phyloP scores from a whole-genome alignment of 2,113 vertebrate species.

The Ranitomeya variabilis region DNA sequence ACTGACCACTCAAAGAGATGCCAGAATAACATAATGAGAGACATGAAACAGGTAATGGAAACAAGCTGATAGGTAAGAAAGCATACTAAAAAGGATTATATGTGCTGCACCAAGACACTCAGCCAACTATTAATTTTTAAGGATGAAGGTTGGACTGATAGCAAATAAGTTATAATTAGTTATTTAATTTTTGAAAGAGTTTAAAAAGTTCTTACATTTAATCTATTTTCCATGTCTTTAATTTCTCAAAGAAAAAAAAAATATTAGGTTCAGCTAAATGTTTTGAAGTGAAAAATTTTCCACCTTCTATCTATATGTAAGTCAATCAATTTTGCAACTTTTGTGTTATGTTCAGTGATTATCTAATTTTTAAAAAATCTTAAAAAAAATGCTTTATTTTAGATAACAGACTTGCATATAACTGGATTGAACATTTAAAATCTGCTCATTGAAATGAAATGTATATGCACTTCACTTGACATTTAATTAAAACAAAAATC shows the following conservation, averaged over 20 bases:
- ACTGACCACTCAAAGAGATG: too few species aligned
- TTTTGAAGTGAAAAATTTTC: neutral
- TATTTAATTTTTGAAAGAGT: slow-evolving; percentile 14
- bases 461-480: slow-evolving; percentile 47
- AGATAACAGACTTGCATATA: neutral
- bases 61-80: too few species aligned
- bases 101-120: too few species aligned
- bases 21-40: too few species aligned
- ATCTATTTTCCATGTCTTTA: neutral
- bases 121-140: neutral
- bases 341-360: neutral
- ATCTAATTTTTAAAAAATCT: neutral
- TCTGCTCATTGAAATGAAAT: slow-evolving; percentile 38
- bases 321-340: neutral
- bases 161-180: slow-evolving; percentile 40
- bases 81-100: too few species aligned
- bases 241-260: neutral
- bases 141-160: neutral
- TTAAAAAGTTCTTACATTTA: neutral
- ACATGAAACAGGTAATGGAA: too few species aligned
- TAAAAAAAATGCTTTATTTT: neutral
- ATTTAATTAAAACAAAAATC: slow-evolving; percentile 50
- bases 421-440: neutral
- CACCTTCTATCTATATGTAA: neutral
- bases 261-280: neutral